Conservation (phyloP, 2,113 vertebrate species). For the Shinisaurus crocodilurus region DNA sequence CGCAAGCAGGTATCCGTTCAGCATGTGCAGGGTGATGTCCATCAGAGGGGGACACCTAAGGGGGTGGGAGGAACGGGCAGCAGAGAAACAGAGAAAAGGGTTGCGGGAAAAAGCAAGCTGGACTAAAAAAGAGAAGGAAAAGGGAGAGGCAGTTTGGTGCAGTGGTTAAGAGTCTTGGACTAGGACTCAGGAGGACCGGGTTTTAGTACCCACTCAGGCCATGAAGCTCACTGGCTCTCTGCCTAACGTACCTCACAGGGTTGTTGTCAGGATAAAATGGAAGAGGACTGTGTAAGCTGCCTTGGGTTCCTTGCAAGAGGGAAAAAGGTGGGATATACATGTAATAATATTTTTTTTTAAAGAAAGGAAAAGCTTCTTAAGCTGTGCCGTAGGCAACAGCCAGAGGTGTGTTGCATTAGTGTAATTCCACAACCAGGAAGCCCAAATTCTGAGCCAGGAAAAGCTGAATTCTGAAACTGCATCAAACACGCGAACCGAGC, state of each 20-base stretch:
- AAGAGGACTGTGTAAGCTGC: too few relatives aligned
- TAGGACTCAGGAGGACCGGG: too few relatives aligned
- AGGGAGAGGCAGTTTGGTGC: not conserved
- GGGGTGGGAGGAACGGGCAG: not conserved
- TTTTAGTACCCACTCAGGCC: too few relatives aligned
- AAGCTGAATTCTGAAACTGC: not conserved
- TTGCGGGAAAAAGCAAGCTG: not conserved
- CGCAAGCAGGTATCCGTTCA: slow-evolving; percentile 95
- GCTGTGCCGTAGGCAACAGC: too few relatives aligned
- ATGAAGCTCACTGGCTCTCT: too few relatives aligned
- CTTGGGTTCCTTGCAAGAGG: too few relatives aligned
- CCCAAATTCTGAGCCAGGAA: not conserved
- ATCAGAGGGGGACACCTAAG: slow-evolving; percentile 94
- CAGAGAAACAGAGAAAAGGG: slow-evolving; percentile 2
- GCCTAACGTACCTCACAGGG: too few relatives aligned
- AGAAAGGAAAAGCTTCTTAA: too few relatives aligned
- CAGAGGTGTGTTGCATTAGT: not conserved
- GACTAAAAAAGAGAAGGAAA: not conserved
- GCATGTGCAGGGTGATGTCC: slow-evolving; percentile 96
- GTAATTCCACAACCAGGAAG: not conserved
- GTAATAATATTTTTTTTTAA: too few relatives aligned
- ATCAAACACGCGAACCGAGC: not conserved
- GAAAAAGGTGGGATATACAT: too few relatives aligned
- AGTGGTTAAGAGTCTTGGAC: too few relatives aligned
- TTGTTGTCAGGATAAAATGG: too few relatives aligned